Conservation (phyloP, 2,797 vertebrate genomes). For the Hippoglossus hippoglossus region DNA sequence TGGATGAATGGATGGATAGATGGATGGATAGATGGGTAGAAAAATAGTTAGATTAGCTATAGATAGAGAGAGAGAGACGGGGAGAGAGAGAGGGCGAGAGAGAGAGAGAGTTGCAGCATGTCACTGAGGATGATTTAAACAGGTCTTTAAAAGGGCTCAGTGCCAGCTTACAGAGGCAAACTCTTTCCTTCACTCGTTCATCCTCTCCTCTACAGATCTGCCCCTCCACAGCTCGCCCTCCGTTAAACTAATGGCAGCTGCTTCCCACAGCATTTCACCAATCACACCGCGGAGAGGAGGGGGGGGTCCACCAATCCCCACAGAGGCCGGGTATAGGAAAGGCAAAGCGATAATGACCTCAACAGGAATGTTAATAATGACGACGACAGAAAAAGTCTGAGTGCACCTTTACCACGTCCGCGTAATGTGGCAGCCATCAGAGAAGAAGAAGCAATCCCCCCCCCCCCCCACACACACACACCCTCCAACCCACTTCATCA, state of each 20-base stretch:
- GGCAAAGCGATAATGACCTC: constrained; percentile 57
- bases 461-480: neutral
- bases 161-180: constrained; percentile 68
- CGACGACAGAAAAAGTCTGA: constrained; percentile 49
- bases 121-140: constrained; percentile 40
- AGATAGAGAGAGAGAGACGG: no score
- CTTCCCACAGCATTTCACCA: constrained; percentile 60
- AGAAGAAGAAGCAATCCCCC: constrained; percentile 29
- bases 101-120: constrained; percentile 18
- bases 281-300: constrained; percentile 11
- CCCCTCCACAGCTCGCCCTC: constrained; percentile 53
- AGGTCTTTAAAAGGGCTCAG: constrained; percentile 69
- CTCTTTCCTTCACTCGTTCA: constrained; percentile 58
- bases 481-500: constrained; percentile 77
- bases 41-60: no score
- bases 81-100: no score
- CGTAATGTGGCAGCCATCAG: constrained; percentile 55
- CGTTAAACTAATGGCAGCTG: constrained; percentile 64
- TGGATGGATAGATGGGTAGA: no score
- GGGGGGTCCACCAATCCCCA: constrained; percentile 22
- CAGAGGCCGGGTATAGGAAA: constrained; percentile 35
- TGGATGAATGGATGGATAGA: no score
- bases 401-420: constrained; percentile 53
- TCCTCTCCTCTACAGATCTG: constrained; percentile 51
- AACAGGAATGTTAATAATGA: constrained; percentile 45